Percentiles rank a stretch among this genome's conserved stretches.
Evolutionary conservation across 2,797 vertebrate genomes (phyloP).

Genomic region (Cryptoblepharus egeriae): DNA sequence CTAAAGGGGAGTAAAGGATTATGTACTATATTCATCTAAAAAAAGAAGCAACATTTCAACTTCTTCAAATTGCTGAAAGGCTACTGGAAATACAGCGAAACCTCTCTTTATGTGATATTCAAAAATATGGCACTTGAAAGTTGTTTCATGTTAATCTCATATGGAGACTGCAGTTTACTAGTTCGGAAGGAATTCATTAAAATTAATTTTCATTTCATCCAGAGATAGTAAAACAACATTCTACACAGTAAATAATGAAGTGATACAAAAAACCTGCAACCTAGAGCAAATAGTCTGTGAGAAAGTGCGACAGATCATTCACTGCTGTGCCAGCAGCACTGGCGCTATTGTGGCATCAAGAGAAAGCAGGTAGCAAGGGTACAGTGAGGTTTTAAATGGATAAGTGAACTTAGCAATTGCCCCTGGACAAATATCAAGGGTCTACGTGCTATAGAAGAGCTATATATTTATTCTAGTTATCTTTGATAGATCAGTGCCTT

Average conservation of each 20-base stretch:
- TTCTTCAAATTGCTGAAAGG: background rate
- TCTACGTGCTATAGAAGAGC: background rate
- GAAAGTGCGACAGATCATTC: background rate
- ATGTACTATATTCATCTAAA: background rate
- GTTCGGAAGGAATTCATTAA: background rate
- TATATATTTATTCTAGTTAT: background rate
- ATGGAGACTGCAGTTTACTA: too few species aligned
- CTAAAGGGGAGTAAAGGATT: constrained; percentile 74
- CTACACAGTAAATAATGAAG: too few species aligned
- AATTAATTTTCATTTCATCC: background rate
- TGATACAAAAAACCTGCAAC: background rate
- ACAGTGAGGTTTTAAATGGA: background rate
- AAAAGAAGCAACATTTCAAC: constrained; percentile 10
- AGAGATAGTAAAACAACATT: background rate
- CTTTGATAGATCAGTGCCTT: background rate
- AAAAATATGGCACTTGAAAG: background rate
- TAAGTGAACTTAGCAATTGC: too few species aligned
- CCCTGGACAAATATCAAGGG: background rate
- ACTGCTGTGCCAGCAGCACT: background rate
- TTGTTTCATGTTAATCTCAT: background rate
- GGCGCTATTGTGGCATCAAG: background rate
- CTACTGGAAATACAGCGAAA: background rate
- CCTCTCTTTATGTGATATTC: too few species aligned
- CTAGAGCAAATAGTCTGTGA: background rate
- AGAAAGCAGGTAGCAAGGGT: background rate